These are phyloP conservation scores for Prenolepis imparis DNA, from an alignment of 2,888 invertebrate genomes.

Conservation along the genomic window DNA sequence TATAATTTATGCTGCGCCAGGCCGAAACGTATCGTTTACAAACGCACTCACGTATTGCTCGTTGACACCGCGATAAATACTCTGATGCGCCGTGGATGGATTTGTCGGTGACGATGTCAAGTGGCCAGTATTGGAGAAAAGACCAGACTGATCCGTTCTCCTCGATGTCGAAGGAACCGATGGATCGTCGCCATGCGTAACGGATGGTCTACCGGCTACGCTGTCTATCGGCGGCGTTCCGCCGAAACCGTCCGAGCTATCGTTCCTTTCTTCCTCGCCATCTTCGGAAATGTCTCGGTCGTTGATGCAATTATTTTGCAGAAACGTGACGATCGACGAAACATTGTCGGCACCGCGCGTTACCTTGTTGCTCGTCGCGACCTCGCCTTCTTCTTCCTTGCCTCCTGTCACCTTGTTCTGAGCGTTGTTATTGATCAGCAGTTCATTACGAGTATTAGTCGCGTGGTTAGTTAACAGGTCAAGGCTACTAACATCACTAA, in stretches of 20 bases:
- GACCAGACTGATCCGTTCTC: constrained; percentile 70
- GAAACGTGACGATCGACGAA: constrained; percentile 56
- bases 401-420: constrained; percentile 64
- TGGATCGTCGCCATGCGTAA: constrained; percentile 79
- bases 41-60: constrained; percentile 82
- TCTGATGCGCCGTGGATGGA: constrained; percentile 73
- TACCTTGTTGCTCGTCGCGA: constrained; percentile 63
- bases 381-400: constrained; percentile 5
- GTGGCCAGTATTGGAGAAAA: constrained; percentile 67
- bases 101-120: constrained; percentile 62
- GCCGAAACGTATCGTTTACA: neutral
- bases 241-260: constrained; percentile 80
- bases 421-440: constrained; percentile 81
- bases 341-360: constrained; percentile 50
- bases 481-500: constrained; percentile 70
- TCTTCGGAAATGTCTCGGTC: constrained; percentile 73
- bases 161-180: constrained; percentile 80
- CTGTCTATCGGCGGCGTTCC: constrained; percentile 76
- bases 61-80: constrained; percentile 76
- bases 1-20: constrained; percentile 14
- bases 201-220: constrained; percentile 83
- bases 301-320: constrained; percentile 49
- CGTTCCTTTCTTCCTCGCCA: constrained; percentile 55
- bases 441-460: constrained; percentile 82
- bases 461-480: constrained; percentile 78